Evolutionary conservation across 2,113 vertebrate species (phyloP).

Genomic region (Burhinus oedicnemus): DNA sequence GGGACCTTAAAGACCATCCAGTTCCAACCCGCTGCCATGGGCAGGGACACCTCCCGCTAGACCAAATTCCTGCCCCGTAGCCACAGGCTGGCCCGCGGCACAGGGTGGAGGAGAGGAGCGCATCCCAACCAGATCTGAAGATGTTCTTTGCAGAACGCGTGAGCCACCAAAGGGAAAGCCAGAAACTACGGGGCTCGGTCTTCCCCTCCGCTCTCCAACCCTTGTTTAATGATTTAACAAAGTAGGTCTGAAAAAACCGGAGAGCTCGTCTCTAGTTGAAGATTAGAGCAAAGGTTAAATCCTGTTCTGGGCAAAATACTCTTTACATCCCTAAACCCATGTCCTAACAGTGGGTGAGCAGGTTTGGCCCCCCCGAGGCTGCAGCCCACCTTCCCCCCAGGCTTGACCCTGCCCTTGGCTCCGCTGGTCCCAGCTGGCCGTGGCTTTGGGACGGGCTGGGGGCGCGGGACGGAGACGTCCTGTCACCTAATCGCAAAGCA

Average conservation of each 20-base stretch:
- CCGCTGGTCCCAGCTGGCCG: accelerated
- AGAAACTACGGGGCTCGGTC: background rate
- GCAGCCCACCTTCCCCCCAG: background rate
- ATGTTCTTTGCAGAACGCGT: background rate
- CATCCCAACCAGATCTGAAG: too few relatives aligned
- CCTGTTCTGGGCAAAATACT: background rate
- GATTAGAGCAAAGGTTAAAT: constrained; percentile 75
- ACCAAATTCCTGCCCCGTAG: too few relatives aligned
- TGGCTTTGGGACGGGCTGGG: accelerated
- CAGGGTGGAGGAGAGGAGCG: background rate
- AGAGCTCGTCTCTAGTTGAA: constrained; percentile 33
- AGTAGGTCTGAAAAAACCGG: background rate
- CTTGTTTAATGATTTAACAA: constrained; percentile 74
- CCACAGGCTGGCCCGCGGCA: background rate
- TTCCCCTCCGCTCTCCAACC: background rate
- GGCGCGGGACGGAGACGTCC: accelerated
- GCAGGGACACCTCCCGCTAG: too few relatives aligned
- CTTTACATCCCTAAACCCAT: background rate
- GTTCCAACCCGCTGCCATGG: too few relatives aligned
- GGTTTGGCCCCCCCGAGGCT: too few relatives aligned
- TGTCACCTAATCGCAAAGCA: background rate
- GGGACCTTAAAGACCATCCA: too few relatives aligned
- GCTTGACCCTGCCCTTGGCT: constrained; percentile 5
- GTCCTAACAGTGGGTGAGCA: too few relatives aligned
- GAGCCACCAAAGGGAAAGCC: background rate